Evolutionary conservation across 2,888 invertebrate species (phyloP), one percentile per base, ranked within the genome.

Genomic region (Autographa gamma): DNA sequence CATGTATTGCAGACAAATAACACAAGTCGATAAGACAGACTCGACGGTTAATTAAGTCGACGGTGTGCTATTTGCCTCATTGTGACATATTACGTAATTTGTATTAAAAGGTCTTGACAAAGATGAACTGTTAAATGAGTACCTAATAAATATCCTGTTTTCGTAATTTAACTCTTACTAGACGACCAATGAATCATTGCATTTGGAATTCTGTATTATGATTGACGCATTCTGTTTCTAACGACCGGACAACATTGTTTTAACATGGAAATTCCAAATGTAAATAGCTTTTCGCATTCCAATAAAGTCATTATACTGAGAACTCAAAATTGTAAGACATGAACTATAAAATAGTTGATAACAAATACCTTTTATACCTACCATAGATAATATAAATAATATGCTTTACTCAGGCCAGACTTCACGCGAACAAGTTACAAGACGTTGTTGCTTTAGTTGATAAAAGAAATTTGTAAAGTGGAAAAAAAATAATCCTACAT

Each of bases 221-320:
- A 54, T 71, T 74, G 73, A 71, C 72, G 63, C 71, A 78, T 78
- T 74, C 80, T 48, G 18, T 69, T 41, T 62, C 31, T 63, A 54
- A 61, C 69, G 43, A 72, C 65, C 62, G 41, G 31, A 31, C 52
- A 58, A 32, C 66, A 56, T 67, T 68, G 70, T 61, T 69, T 65
- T 19, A 3, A 70, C 43, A 66, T 54, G 56, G 59, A 52, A 73
- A 73, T 71, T 73, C 63, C 69, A 62, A 75, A 79, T 71, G 72
- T 72, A 78, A 63, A 34, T 66, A 61, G 56, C 54, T 69, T 64
- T 81, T 77, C 63, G 76, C 76, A 74, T 81, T 82, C 77, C 81
- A 77, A 56, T 66, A 71, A 63, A 68, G 65, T 38, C 43, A 69
- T 61, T 79, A 71, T 76, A 52, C 41, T 66, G n/a, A 61, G 58